Evolutionary conservation across 2,113 vertebrate genomes (phyloP).

Genomic region (Anguilla rostrata): DNA sequence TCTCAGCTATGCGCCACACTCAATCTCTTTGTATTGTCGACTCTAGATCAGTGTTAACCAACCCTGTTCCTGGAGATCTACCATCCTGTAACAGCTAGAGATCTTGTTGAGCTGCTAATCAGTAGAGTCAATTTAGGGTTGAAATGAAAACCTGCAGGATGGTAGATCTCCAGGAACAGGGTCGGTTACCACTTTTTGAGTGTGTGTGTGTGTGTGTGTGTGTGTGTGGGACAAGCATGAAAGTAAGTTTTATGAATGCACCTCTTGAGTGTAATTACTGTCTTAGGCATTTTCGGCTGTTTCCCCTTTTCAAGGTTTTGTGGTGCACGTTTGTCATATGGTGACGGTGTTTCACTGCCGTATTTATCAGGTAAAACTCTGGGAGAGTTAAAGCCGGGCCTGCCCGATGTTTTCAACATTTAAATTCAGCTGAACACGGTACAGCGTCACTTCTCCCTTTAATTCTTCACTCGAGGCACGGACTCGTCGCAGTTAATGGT

Average conservation of each 20-base stretch:
- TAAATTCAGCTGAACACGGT: conserved; percentile 46
- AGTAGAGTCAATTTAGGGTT: no score
- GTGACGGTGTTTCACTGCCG: neutral
- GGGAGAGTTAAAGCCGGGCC: neutral
- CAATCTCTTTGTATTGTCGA: neutral
- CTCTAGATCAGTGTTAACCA: neutral
- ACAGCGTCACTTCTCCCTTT: neutral
- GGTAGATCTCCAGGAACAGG: no score
- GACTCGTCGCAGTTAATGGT: conserved; percentile 25
- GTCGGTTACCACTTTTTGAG: no score
- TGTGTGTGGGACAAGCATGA: neutral
- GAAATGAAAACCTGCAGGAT: no score
- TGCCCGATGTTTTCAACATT: conserved; percentile 24
- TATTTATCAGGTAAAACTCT: neutral
- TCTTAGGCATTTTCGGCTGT: no score
- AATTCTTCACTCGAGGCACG: conserved; percentile 24
- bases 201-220: neutral
- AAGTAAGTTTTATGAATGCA: no score
- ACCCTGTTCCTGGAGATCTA: no score
- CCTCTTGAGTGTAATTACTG: no score
- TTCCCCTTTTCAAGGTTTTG: neutral
- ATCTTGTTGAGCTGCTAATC: no score
- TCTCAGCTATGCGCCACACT: neutral
- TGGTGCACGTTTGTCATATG: neutral
- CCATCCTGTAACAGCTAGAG: no score